phyloP scores from a whole-genome alignment of 2,888 invertebrate species.

The Drosophila quasianomalipes region DNA sequence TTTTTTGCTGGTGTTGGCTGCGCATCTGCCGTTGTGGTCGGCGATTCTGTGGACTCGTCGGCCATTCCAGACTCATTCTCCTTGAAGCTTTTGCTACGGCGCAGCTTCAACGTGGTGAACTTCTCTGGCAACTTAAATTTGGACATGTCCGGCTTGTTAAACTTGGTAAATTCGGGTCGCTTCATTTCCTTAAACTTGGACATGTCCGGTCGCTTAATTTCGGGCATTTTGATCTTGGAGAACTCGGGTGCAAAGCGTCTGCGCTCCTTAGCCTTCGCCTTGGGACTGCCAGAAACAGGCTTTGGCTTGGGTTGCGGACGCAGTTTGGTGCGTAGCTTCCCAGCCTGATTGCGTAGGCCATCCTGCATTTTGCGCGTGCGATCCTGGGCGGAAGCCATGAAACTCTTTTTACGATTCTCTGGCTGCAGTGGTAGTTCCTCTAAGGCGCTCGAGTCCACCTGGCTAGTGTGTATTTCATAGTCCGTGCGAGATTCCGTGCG shows the following conservation, averaged over 20 bases:
- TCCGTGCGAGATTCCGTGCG: slow-evolving; percentile 88
- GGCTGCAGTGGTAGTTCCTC: slow-evolving; percentile 88
- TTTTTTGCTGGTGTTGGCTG: slow-evolving; percentile 84
- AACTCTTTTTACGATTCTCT: slow-evolving; percentile 86
- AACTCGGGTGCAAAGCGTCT: slow-evolving; percentile 84
- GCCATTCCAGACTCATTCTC: slow-evolving; percentile 73
- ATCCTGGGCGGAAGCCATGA: slow-evolving; percentile 86
- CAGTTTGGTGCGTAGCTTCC: slow-evolving; percentile 89
- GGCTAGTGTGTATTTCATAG: slow-evolving; percentile 89
- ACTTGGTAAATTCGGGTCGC: slow-evolving; percentile 85
- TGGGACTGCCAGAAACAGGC: slow-evolving; percentile 82
- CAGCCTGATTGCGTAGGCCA: slow-evolving; percentile 90
- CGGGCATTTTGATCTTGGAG: slow-evolving; percentile 85
- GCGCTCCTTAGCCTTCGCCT: slow-evolving; percentile 82
- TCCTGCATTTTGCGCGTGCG: slow-evolving; percentile 88
- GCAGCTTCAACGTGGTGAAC: slow-evolving; percentile 88
- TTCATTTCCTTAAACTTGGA: slow-evolving; percentile 85
- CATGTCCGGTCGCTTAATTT: slow-evolving; percentile 86
- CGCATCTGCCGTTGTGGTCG: slow-evolving; percentile 29
- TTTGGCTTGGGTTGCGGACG: slow-evolving; percentile 85
- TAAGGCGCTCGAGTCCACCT: slow-evolving; percentile 89
- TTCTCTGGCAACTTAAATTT: slow-evolving; percentile 88
- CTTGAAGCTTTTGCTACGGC: slow-evolving; percentile 85
- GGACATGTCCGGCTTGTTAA: slow-evolving; percentile 87
- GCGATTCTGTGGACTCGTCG: slow-evolving; percentile 58